phyloP scores from a whole-genome alignment of 1,140 invertebrate species.

The Drosophila auraria region DNA sequence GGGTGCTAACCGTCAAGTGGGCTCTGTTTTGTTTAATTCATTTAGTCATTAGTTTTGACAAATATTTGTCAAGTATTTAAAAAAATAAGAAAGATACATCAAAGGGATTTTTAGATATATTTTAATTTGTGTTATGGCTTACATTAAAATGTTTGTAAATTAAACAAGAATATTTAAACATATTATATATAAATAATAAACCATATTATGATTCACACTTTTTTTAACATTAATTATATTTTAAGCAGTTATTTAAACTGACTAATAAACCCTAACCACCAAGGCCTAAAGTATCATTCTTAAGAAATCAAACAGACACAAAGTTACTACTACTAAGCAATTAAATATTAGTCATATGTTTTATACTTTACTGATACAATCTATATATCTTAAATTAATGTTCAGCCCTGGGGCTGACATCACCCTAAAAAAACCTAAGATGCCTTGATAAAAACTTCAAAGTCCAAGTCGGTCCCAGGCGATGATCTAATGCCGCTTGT shows the following conservation, averaged over 20 bases:
- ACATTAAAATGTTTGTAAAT: no score
- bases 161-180: no score
- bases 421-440: slow-evolving; percentile 10
- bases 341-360: slow-evolving; percentile 18
- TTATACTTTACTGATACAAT: slow-evolving; percentile 2
- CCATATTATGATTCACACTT: no score
- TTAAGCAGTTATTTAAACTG: background rate
- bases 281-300: background rate
- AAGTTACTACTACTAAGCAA: background rate
- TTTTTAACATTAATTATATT: background rate
- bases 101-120: no score
- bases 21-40: background rate
- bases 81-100: background rate
- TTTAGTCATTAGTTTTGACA: slow-evolving; percentile 11
- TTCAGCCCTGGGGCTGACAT: slow-evolving; percentile 16
- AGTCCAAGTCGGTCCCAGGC: background rate
- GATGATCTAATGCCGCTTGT: slow-evolving; percentile 42
- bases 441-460: slow-evolving; percentile 14
- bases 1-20: background rate
- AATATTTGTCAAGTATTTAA: background rate
- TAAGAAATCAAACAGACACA: background rate
- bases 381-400: background rate
- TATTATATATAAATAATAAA: no score
- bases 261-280: background rate
- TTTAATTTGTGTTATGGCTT: no score